These are phyloP conservation scores for Microctonus brassicae DNA, from an alignment of 2,888 invertebrate species.

Conservation along the genomic window DNA sequence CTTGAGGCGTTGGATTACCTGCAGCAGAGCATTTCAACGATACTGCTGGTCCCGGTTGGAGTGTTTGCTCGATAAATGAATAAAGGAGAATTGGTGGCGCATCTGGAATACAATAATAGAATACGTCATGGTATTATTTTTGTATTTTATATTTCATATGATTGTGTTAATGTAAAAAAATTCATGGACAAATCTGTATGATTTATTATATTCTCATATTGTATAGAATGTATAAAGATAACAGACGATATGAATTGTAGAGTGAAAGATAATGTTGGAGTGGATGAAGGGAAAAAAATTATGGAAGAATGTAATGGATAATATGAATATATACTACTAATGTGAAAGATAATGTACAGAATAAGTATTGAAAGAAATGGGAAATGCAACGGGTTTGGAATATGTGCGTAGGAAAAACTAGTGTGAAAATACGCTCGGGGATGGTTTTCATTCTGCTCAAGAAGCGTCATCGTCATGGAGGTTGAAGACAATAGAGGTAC, in stretches of 20 bases:
- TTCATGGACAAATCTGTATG: too few species aligned
- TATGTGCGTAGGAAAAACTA: background rate
- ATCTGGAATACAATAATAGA: conserved; percentile 71
- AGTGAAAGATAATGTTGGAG: background rate
- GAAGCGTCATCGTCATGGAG: conserved; percentile 30
- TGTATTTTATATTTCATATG: background rate
- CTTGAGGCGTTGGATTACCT: conserved; percentile 83
- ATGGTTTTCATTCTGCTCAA: conserved; percentile 37
- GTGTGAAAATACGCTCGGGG: conserved; percentile 4
- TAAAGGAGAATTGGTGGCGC: conserved; percentile 82
- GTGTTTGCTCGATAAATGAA: conserved; percentile 83
- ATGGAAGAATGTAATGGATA: conserved; percentile 3
- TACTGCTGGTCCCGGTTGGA: conserved; percentile 83
- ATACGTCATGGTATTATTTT: conserved; percentile 35
- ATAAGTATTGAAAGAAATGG: conserved; percentile 8
- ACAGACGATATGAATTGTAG: too few species aligned
- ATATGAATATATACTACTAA: conserved; percentile 21
- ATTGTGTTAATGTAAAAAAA: too few species aligned
- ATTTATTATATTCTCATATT: too few species aligned
- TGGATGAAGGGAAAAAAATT: conserved; percentile 20
- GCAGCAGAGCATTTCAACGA: conserved; percentile 83
- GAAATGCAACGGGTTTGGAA: conserved; percentile 12
- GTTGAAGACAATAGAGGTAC: conserved; percentile 45
- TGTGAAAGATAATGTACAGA: background rate
- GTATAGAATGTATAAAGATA: too few species aligned